Evolutionary conservation across 2,888 invertebrate species (phyloP).

Genomic region (Dynastes tityus): DNA sequence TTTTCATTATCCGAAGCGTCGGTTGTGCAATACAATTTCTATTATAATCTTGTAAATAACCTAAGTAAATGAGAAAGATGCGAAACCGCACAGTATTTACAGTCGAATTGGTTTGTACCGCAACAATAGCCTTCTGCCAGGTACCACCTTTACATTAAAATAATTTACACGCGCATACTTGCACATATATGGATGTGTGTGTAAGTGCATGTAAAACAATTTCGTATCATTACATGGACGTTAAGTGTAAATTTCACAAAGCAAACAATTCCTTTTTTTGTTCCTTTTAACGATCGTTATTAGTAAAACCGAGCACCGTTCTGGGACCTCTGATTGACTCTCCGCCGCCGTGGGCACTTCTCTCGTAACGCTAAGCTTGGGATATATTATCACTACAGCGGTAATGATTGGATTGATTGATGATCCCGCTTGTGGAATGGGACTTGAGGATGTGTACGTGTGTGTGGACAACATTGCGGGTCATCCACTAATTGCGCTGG

Average conservation of each 20-base stretch:
- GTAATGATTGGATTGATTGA: slow-evolving; percentile 46
- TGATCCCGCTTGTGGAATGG: slow-evolving; percentile 26
- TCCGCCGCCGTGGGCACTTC: background rate
- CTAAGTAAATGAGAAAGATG: background rate
- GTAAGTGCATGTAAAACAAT: background rate
- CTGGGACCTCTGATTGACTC: slow-evolving; percentile 3
- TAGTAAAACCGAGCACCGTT: slow-evolving; percentile 26
- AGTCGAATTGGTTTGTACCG: background rate
- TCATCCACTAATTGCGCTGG: slow-evolving; percentile 39
- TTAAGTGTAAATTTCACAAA: slow-evolving; percentile 29
- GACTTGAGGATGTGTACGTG: slow-evolving; percentile 30
- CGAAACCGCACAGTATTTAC: background rate
- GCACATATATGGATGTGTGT: background rate
- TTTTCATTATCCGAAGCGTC: too few relatives aligned
- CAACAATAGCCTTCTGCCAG: background rate
- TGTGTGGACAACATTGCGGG: slow-evolving; percentile 22
- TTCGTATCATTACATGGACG: background rate
- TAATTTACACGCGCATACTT: background rate
- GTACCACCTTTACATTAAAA: background rate
- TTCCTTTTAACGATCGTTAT: slow-evolving; percentile 1
- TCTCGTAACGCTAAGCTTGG: slow-evolving; percentile 5
- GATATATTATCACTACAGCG: slow-evolving; percentile 30
- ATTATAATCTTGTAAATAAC: too few relatives aligned
- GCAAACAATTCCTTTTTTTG: slow-evolving; percentile 24
- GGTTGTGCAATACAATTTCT: too few relatives aligned